Evolutionary conservation across 2,797 vertebrate species (phyloP), one percentile per base, ranked within the genome.

Genomic region (Manis crassicaudata): DNA sequence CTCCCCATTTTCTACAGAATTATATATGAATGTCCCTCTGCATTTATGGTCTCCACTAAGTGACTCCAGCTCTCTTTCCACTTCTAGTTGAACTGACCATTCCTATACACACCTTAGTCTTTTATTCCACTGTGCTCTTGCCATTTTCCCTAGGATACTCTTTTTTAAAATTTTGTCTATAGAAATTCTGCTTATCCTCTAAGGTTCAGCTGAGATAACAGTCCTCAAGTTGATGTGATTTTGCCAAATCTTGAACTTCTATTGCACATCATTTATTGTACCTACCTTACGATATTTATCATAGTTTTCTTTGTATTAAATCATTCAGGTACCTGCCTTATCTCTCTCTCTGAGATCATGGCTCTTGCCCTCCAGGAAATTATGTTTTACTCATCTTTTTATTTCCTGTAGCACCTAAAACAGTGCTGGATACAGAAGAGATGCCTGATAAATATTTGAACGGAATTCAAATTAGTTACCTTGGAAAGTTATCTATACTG

Each of bases 381-480:
- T 95, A 92, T 73, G 20, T 76, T 92, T 93, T 85, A 70, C 37
- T 32, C 67, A 81, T 43, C 29, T 81, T 88, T 84, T 92, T 88
- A 86, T 94, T 95, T 92, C 75, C 32, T 93, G 9, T 83, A 89
- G 11, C 7, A 35, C 37, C n/a, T 77, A 85, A 92, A 92, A 90
- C 23, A 58, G 4, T 20, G 70, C 40, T 27, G 83, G 35, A 18
- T 94, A 68, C 20, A 76, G 56, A 72, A 95, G 29, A 92, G 25
- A 92, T 70, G 62, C 9, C 9, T 95, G 76, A 76, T 67, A 94
- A 73, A 92, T 81, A 90, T 85, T 90, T 88, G 62, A 94, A 82
- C 32, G 85, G 62, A 94, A 95, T 96, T 94, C 52, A 88, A 93
- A 79, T 86, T 88, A 88, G 46, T 90, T 97, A 86, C 56, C 60